Percentiles rank a stretch among this genome's conserved stretches.
Conservation (phyloP, 2,888 invertebrate species). For the Anagyrus pseudococci region DNA sequence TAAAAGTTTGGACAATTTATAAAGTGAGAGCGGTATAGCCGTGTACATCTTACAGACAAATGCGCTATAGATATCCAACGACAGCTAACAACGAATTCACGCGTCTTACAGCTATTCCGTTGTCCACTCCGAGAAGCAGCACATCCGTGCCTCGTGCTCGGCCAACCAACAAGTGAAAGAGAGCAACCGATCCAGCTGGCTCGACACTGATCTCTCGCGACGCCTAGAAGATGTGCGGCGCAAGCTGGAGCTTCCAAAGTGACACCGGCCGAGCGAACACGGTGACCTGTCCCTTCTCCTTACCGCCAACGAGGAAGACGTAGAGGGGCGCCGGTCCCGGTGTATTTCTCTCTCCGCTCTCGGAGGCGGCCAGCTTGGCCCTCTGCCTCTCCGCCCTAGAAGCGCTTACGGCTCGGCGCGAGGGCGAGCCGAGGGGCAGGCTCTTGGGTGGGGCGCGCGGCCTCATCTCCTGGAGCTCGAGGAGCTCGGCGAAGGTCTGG, state of each 20-base stretch:
- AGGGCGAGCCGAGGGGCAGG: constrained; percentile 62
- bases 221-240: constrained; percentile 59
- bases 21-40: no score
- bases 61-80: no score
- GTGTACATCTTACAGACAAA: no score
- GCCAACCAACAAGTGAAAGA: no score
- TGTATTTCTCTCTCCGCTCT: constrained; percentile 50
- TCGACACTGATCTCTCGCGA: no score
- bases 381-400: constrained; percentile 64
- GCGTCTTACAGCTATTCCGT: no score
- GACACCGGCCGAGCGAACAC: constrained; percentile 79
- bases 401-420: constrained; percentile 67
- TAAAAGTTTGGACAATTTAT: no score
- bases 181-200: no score
- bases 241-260: constrained; percentile 77
- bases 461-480: constrained; percentile 56
- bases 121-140: no score
- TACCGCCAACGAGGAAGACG: constrained; percentile 79
- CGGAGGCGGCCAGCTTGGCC: constrained; percentile 54
- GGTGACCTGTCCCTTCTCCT: constrained; percentile 79
- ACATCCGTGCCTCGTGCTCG: no score
- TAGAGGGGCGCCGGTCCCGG: constrained; percentile 66
- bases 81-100: no score
- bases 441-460: constrained; percentile 63
- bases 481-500: constrained; percentile 55